Conservation (phyloP, 1,140 invertebrate species). For the Drosophila nigrodunni region DNA sequence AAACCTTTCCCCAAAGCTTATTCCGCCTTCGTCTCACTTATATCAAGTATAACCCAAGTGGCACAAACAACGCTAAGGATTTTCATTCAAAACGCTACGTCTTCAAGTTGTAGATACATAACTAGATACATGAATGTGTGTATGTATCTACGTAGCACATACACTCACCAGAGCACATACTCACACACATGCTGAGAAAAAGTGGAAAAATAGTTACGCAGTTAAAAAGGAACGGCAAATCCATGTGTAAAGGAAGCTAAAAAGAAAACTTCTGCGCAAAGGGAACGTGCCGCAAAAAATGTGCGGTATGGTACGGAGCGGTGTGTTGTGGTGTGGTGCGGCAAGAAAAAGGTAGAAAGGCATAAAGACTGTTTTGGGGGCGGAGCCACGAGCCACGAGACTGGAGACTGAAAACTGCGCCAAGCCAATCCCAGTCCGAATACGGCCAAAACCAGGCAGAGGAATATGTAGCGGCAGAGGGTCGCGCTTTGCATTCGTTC, state of each 20-base stretch:
- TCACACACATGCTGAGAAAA: slow-evolving; percentile 32
- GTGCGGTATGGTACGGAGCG: neutral
- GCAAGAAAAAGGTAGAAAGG: slow-evolving; percentile 64
- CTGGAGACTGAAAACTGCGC: slow-evolving; percentile 39
- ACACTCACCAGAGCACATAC: neutral
- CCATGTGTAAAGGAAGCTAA: slow-evolving; percentile 33
- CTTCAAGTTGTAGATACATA: slow-evolving; percentile 15
- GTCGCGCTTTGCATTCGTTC: slow-evolving; percentile 32
- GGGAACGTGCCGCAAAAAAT: slow-evolving; percentile 58
- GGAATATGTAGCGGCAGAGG: slow-evolving; percentile 10
- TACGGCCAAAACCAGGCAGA: neutral
- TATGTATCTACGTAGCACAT: neutral
- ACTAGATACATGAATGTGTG: slow-evolving; percentile 6
- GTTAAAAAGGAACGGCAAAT: slow-evolving; percentile 44
- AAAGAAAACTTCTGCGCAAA: slow-evolving; percentile 36
- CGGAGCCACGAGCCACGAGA: slow-evolving; percentile 65
- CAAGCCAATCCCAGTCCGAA: slow-evolving; percentile 66
- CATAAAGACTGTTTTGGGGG: slow-evolving; percentile 55
- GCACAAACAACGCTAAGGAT: slow-evolving; percentile 22
- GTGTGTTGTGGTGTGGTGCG: slow-evolving; percentile 16
- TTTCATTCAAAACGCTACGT: slow-evolving; percentile 36
- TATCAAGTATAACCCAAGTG: neutral
- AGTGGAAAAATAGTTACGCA: slow-evolving; percentile 40
- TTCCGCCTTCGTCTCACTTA: neutral
- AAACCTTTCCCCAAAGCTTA: no score